Evolutionary conservation across 1,140 invertebrate genomes (phyloP), one percentile per base, ranked within the genome.

Genomic region (Bombus waltoni): DNA sequence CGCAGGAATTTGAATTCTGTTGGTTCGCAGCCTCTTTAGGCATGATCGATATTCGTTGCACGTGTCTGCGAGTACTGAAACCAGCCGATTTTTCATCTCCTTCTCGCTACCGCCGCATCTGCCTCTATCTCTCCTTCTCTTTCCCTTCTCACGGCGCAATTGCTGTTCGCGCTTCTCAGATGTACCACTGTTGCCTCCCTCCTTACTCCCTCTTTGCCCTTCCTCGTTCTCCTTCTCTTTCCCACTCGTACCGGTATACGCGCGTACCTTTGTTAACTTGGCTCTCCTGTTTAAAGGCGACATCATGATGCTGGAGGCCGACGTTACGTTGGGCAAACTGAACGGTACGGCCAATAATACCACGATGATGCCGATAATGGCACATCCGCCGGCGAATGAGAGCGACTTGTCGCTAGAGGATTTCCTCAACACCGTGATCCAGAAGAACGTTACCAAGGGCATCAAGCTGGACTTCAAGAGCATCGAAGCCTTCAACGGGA

Each of bases 231-330:
- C 81, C 35, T 40, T n/a, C 32, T 25, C 32, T 57, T 1, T 59
- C 53, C 28, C 2, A 13, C 18, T 13, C 35, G 13, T 22, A 22
- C 18, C 15, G 8, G 3, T 8, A 1, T 53, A 71, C 42, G 3
- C 18, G 25, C 28, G 42, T n/a, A 8, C 1, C 8, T 35, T 32
- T 66, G 66, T 65, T 32, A 42, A 15, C 70, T 59, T 65, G 53
- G 28, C 44, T 78, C 83, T 89, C 42, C 74, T 85, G 76, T 87
- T 93, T 94, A 71, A 92, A 97, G 97, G 94, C 82, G 94, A 96
- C 65, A 94, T 97, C 42, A 96, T 97, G 94, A 98, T 99, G 97
- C 95, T 99, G 76, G 98, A 99, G 95, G 98, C 97, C 2, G 98
- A 99, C 94, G 96, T 99, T 25, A 96, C 97, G n/a, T 89, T 98